Base-by-base conservation (phyloP, 2,797 vertebrate species). In the Ispidina lecontei region DNA sequence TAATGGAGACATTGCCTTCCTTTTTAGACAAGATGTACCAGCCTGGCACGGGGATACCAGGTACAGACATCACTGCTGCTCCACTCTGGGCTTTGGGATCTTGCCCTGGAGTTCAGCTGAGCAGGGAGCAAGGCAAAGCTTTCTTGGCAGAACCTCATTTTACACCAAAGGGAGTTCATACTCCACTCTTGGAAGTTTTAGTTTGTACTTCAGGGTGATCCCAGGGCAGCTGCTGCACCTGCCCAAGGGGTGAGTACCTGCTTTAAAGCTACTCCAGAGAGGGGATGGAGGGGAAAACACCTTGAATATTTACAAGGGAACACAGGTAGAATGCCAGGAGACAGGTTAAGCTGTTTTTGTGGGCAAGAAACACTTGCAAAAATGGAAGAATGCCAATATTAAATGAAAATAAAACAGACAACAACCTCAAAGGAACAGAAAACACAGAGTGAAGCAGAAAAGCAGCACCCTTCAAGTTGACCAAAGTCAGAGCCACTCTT, bases 301-400 rank as follows among this genome's bases (percentile, higher is more conserved):
- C 14, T 7, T 70, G 29, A 84, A 74, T 51, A 65, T 71, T 35
- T 70, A 87, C 20, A 60, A 52, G 58, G 83, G 31, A 51, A 26
- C 47, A 62, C 26, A 15, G 22, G n/a, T 19, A 90, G 67, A 87
- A 62, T 74, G 90, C 83, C 85, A 80, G 80, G 86, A 81, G 52
- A 59, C 74, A 59, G 84, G 80, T 89, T 94, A 87, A 71, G 62
- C 46, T 59, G 39, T 2, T 85, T 70, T 74, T 60, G 62, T 14
- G 54, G 10, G 41, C 1, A 3, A 58, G 13, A 51, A 70, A 51
- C 44, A 28, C 41, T 77, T 68, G 39, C 29, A 52, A 59, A 65
- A 33, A 43, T 43, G 69, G 58, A 41, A 26, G 18, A 81, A 26
- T 31, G 85, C 37, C 49, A 39, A 31, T 87, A 35, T 25, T 55